Conservation (phyloP, 2,888 invertebrate genomes). For the Andrena dorsata region DNA sequence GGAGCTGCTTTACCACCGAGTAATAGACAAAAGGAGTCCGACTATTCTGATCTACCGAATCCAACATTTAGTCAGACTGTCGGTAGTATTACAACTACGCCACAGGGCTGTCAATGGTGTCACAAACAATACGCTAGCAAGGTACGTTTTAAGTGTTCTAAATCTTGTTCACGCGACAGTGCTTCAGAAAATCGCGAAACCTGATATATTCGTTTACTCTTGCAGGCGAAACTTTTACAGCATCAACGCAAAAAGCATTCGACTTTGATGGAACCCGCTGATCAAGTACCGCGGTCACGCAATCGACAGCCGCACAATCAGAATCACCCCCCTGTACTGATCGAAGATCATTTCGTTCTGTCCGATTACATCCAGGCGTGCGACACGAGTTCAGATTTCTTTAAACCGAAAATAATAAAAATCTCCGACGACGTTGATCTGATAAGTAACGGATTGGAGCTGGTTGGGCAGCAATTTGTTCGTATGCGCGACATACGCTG, state of each 20-base stretch:
- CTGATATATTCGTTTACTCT: neutral
- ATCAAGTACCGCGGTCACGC: constrained; percentile 82
- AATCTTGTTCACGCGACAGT: neutral
- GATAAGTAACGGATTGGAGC: constrained; percentile 74
- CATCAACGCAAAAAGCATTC: constrained; percentile 89
- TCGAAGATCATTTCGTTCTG: constrained; percentile 75
- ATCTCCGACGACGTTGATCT: constrained; percentile 76
- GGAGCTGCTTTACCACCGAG: constrained; percentile 89
- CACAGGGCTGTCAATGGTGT: constrained; percentile 92
- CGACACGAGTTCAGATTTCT: constrained; percentile 74
- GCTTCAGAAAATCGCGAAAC: neutral
- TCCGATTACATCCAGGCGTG: constrained; percentile 76
- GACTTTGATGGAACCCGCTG: constrained; percentile 84
- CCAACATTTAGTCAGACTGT: constrained; percentile 90
- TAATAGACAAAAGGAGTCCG: constrained; percentile 84
- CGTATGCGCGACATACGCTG: constrained; percentile 84
- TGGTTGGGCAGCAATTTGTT: constrained; percentile 79
- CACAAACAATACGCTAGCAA: constrained; percentile 95
- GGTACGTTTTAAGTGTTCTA: constrained; percentile 79
- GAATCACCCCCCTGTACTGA: constrained; percentile 77
- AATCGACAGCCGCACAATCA: constrained; percentile 81
- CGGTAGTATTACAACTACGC: constrained; percentile 90
- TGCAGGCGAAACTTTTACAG: constrained; percentile 88
- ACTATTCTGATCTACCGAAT: constrained; percentile 86
- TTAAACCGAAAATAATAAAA: constrained; percentile 79